Percentiles rank a stretch among this genome's conserved stretches.
Evolutionary conservation across 2,113 vertebrate species (phyloP).

Genomic region (Mormyrus lacerda): DNA sequence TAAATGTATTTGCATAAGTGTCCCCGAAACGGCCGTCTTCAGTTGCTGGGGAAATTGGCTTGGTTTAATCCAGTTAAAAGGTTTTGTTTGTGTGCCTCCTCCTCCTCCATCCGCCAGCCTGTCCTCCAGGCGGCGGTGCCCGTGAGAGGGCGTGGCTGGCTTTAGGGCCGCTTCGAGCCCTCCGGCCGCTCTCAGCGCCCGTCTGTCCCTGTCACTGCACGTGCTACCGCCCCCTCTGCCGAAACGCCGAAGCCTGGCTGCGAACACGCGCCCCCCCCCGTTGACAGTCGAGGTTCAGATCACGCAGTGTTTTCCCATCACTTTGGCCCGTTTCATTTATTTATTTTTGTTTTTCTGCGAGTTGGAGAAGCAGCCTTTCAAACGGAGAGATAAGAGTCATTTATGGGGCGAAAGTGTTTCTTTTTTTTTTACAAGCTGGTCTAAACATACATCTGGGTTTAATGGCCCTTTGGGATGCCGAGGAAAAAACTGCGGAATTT

Average conservation of each 20-base stretch:
- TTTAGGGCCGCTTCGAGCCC: background rate
- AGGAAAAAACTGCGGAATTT: background rate
- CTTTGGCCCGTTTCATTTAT: background rate
- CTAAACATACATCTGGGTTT: background rate
- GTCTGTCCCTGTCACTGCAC: background rate
- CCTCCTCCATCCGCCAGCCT: background rate
- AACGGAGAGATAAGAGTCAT: background rate
- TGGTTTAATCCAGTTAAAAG: constrained; percentile 29
- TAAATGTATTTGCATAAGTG: constrained; percentile 19
- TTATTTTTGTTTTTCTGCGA: background rate
- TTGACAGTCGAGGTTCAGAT: background rate
- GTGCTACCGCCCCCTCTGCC: background rate
- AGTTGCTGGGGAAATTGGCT: background rate
- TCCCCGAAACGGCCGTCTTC: background rate
- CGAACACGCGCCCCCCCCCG: background rate
- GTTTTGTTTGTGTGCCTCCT: constrained; percentile 14
- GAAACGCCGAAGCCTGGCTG: background rate
- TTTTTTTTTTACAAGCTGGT: background rate
- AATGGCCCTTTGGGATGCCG: constrained; percentile 3
- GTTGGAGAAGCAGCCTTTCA: background rate
- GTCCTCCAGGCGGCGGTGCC: background rate
- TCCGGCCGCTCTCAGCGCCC: background rate
- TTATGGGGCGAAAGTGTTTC: background rate
- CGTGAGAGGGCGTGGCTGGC: background rate
- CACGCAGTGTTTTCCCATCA: background rate